Conservation (phyloP, 2,113 vertebrate species). For the Chinchilla lanigera region DNA sequence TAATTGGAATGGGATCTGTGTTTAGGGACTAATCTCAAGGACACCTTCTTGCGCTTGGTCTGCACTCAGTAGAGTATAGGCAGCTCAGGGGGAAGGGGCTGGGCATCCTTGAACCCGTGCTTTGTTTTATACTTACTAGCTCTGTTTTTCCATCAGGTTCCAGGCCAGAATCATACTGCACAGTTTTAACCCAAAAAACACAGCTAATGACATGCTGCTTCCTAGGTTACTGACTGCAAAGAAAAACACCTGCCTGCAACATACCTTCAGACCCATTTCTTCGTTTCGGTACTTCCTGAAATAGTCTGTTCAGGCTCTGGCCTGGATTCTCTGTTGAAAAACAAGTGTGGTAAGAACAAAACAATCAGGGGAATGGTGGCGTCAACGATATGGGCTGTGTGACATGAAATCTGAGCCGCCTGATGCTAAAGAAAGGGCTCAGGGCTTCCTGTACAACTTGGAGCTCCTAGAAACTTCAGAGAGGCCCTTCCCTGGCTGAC, state of each 20-base stretch:
- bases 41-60: background rate
- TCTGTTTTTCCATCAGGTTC: conserved; percentile 93
- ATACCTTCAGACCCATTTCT: conserved; percentile 97
- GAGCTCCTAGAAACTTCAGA: conserved; percentile 78
- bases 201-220: conserved; percentile 88
- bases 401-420: conserved; percentile 84
- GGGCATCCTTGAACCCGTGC: conserved; percentile 83
- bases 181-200: conserved; percentile 87
- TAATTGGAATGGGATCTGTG: background rate
- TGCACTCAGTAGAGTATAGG: conserved; percentile 18
- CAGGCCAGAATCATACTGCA: conserved; percentile 93
- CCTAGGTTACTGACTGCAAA: conserved; percentile 91
- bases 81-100: conserved; percentile 30
- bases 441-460: conserved; percentile 65
- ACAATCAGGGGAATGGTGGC: conserved; percentile 90
- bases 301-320: conserved; percentile 99
- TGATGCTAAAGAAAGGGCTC: conserved; percentile 70
- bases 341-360: conserved; percentile 96
- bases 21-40: background rate
- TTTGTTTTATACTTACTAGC: conserved; percentile 92
- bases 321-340: conserved; percentile 99
- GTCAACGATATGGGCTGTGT: conserved; percentile 86
- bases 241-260: conserved; percentile 96
- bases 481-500: conserved; percentile 77
- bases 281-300: conserved; percentile 99